Evolutionary conservation across 2,888 invertebrate species (phyloP), one percentile per base, ranked within the genome.

Genomic region (Ceramica pisi): DNA sequence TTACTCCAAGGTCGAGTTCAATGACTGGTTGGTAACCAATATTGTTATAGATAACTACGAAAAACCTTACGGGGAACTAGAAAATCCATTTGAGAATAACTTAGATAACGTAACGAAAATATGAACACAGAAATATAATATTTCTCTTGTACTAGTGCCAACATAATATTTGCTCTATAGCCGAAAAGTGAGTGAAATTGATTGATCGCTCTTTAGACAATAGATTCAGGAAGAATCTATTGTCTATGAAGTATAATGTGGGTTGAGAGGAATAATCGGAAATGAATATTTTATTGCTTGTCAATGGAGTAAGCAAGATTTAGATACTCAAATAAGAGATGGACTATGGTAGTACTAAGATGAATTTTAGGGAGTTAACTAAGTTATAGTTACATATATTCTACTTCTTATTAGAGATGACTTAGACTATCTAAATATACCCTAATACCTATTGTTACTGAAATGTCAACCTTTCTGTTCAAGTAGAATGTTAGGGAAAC

Each of bases 1-100:
- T 23, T 63, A 21, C 8, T 38, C 19, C 68, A 69, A 80, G 75
- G 80, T 55, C 38, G 38, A 67, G 77, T 67, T 75, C 71, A 76
- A 65, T 51, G 81, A 53, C 21, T 76, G 26, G 46, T 51, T n/a
- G 10, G 41, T 61, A 23, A 53, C 35, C 38, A 79, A 61, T 64
- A 80, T 75, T 53, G 46, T 21, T 51, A 19, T 50, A 64, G 38
- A 14, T 51, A 41, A 35, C 16, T 71, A 19, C 16, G n/a, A 41
- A 72, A 57, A 66, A 41, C 21, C 1, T 63, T 44, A 55, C 10
- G 14, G 10, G 38, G 14, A 48, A 66, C 21, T 53, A 9, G 14
- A 8, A 65, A 60, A 75, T 53, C 41, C 21, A 67, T 41, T 57
- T 61, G 46, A 51, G n/a, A 48, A 56, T 50, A 35, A 78, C 50